Conservation (phyloP, 35 echinoderm and acorn worm species). For the Diadema setosum region DNA sequence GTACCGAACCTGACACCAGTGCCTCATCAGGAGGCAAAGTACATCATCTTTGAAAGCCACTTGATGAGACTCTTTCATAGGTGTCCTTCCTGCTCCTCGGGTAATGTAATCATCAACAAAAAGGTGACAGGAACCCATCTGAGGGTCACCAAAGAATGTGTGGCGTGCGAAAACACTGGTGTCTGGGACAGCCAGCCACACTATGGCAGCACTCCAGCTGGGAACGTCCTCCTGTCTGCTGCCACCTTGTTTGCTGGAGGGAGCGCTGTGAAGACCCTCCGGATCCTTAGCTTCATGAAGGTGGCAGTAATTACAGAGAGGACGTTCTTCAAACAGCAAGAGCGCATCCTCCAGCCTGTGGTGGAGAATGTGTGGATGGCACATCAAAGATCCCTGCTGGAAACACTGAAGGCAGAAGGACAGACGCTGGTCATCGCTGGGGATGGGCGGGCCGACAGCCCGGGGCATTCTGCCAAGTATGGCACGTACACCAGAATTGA, state of each 20-base stretch:
- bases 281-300: not conserved
- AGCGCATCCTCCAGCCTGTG: conserved; percentile 4
- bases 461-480: too few relatives aligned
- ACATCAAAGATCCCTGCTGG: too few relatives aligned
- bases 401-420: too few relatives aligned
- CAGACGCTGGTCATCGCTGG: too few relatives aligned
- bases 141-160: conserved; percentile 4
- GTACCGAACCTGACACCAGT: too few relatives aligned
- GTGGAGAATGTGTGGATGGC: too few relatives aligned
- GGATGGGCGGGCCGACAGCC: too few relatives aligned
- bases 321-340: conserved; percentile 23
- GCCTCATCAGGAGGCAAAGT: conserved; percentile 28
- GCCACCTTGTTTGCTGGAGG: conserved; percentile 54
- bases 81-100: not conserved
- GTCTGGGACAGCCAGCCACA: conserved; percentile 53
- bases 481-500: too few relatives aligned
- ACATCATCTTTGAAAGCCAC: conserved; percentile 37
- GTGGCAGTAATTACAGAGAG: not conserved
- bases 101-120: not conserved
- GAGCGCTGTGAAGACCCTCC: conserved; percentile 22
- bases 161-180: not conserved
- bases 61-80: conserved; percentile 28
- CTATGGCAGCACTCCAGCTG: conserved; percentile 46
- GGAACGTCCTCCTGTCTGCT: conserved; percentile 55
- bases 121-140: conserved; percentile 24